These are phyloP conservation scores for Hypercompe scribonia DNA, from an alignment of 2,888 invertebrate species.

Conservation along the genomic window DNA sequence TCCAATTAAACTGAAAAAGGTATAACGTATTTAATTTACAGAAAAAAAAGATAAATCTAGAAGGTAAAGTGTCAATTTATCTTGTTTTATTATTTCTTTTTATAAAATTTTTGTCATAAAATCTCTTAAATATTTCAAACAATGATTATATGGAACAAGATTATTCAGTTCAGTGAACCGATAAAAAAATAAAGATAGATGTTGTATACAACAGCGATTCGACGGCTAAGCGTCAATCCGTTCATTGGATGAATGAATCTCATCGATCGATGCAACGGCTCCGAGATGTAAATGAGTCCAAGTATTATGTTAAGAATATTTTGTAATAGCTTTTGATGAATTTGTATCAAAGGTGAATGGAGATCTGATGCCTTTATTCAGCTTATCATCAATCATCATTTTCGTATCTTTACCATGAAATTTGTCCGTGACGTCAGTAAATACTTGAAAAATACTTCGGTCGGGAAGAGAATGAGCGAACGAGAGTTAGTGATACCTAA, in stretches of 20 bases:
- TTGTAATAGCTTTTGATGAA: background rate
- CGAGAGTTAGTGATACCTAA: too few species aligned
- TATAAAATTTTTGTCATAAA: background rate
- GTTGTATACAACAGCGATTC: slow-evolving; percentile 29
- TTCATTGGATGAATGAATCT: slow-evolving; percentile 16
- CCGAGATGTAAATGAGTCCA: background rate
- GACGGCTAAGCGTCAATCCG: slow-evolving; percentile 38
- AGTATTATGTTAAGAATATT: slow-evolving; percentile 9
- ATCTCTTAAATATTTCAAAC: background rate
- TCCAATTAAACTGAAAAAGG: too few species aligned
- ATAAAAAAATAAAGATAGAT: slow-evolving; percentile 29
- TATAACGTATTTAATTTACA: too few species aligned
- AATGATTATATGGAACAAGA: slow-evolving; percentile 43
- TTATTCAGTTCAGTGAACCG: slow-evolving; percentile 43
- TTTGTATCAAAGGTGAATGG: background rate
- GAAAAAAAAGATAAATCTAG: too few species aligned
- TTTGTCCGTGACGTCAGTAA: too few species aligned
- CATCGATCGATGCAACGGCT: slow-evolving; percentile 4
- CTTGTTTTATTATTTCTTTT: background rate
- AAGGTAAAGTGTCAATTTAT: background rate
- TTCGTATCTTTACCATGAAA: background rate
- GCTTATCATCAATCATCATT: background rate
- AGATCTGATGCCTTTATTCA: background rate
- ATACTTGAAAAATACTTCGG: too few species aligned
- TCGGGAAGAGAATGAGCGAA: too few species aligned